These are phyloP conservation scores for Glossosoma conforme DNA, from an alignment of 1,140 invertebrate genomes.

Conservation along the genomic window DNA sequence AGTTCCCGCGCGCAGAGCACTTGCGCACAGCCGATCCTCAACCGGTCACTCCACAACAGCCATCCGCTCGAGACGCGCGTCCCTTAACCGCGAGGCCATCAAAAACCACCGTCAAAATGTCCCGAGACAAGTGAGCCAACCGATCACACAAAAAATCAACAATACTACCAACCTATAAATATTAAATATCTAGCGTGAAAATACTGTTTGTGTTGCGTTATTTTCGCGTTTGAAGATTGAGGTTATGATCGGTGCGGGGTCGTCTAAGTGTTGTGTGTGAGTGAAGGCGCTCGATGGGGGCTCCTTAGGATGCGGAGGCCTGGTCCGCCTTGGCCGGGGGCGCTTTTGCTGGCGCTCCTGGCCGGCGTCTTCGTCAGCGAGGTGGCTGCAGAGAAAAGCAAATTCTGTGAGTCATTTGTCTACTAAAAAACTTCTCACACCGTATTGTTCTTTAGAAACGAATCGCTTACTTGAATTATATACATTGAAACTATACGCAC, in stretches of 20 bases:
- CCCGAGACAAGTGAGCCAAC: too few relatives aligned
- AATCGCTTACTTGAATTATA: background rate
- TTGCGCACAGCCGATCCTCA: constrained; percentile 9
- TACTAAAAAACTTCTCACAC: background rate
- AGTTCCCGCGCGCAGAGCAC: background rate
- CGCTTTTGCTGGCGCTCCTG: constrained; percentile 11
- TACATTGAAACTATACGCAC: background rate
- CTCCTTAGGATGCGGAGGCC: constrained; percentile 5
- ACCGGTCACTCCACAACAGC: constrained; percentile 14
- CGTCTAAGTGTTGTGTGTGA: background rate
- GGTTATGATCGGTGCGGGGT: background rate
- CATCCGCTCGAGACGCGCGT: too few relatives aligned
- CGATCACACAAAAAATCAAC: too few relatives aligned
- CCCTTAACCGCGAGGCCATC: too few relatives aligned
- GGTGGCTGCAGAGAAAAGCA: constrained; percentile 26
- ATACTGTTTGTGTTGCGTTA: background rate
- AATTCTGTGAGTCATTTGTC: constrained; percentile 29
- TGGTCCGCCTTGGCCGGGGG: constrained; percentile 12
- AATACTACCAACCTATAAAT: too few relatives aligned
- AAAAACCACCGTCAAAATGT: too few relatives aligned
- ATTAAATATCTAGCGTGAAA: too few relatives aligned
- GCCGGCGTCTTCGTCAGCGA: constrained; percentile 8
- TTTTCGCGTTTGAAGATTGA: constrained; percentile 9
- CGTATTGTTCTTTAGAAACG: background rate
- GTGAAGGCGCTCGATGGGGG: constrained; percentile 3